phyloP scores from a whole-genome alignment of 2,797 vertebrate genomes.

The Falco columbarius region DNA sequence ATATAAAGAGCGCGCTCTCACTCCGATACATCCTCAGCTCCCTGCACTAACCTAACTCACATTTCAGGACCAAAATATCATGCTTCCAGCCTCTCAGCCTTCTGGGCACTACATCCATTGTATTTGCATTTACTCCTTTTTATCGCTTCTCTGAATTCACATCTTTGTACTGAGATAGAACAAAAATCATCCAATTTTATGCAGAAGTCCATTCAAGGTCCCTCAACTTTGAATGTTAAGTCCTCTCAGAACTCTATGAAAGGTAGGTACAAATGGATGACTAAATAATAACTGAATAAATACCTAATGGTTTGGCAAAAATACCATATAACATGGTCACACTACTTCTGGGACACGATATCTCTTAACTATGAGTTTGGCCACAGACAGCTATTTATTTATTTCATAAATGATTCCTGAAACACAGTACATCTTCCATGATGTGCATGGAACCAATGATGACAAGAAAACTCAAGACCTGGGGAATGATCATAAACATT shows the following conservation, averaged over 20 bases:
- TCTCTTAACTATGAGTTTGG: background rate
- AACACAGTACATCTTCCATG: background rate
- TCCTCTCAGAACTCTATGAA: background rate
- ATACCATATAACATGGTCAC: fast-evolving
- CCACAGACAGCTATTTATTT: background rate
- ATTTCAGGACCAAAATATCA: background rate
- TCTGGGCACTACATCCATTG: background rate
- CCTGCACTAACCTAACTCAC: background rate
- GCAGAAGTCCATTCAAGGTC: background rate
- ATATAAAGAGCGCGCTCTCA: fast-evolving
- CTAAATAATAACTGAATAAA: background rate
- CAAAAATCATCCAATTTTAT: background rate
- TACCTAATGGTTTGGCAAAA: background rate
- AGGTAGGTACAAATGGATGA: background rate
- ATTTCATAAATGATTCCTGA: background rate
- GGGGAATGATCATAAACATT: background rate
- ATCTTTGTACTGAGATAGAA: background rate
- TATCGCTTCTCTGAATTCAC: background rate
- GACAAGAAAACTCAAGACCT: background rate
- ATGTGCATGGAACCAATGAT: background rate
- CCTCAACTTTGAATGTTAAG: background rate
- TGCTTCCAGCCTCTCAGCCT: background rate
- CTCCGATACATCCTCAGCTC: background rate
- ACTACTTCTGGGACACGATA: background rate
- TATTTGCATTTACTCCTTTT: background rate